Conservation (phyloP, 2,113 vertebrate genomes). For the Desmodus rotundus region DNA sequence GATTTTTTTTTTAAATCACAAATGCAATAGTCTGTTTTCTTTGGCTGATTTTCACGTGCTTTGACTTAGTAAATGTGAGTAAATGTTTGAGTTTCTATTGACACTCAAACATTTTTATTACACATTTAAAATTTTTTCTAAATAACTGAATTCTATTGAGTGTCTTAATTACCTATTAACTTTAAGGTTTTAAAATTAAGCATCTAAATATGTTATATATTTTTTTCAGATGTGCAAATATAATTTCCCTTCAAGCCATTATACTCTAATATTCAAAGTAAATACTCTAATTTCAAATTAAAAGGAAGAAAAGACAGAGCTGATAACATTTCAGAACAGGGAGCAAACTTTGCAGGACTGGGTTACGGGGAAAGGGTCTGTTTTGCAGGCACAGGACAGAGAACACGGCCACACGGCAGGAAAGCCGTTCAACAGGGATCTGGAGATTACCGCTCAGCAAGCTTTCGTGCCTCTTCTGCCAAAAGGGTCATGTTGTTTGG, state of each 20-base stretch:
- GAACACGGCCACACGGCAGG: accelerated
- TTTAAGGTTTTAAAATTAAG: slow-evolving; percentile 21
- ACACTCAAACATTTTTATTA: neutral
- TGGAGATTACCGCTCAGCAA: slow-evolving; percentile 90
- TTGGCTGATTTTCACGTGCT: neutral
- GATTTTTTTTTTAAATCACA: neutral
- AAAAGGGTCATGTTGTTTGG: slow-evolving; percentile 97
- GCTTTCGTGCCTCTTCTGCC: slow-evolving; percentile 93
- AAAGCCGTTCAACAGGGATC: no score
- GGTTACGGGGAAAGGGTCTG: neutral
- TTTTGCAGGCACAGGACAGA: accelerated
- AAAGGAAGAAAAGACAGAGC: neutral
- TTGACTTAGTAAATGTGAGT: neutral
- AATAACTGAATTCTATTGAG: neutral
- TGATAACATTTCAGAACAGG: neutral
- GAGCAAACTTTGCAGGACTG: neutral
- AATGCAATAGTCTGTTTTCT: neutral
- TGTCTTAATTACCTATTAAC: neutral
- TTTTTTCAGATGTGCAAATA: neutral
- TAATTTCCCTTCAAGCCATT: neutral
- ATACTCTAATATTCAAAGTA: neutral
- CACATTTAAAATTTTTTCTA: neutral
- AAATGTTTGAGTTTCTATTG: no score
- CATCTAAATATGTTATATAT: neutral
- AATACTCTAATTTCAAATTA: neutral